A percentile compares a stretch with the other conserved stretches of the same genome.
Conservation (phyloP, 2,113 vertebrate species). For the Rhea pennata region DNA sequence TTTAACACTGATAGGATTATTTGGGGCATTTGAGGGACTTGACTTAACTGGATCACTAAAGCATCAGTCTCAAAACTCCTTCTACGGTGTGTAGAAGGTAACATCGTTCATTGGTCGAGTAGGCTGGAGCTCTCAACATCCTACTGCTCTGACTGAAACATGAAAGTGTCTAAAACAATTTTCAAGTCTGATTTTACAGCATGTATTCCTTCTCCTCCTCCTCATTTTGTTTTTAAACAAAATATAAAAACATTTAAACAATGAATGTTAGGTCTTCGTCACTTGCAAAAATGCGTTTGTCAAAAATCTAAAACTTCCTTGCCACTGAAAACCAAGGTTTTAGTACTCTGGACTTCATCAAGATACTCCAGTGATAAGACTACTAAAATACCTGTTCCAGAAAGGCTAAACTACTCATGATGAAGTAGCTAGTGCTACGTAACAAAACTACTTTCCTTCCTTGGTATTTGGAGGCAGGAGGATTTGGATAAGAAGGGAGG, state of each 20-base stretch:
- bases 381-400: not conserved
- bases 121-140: not conserved
- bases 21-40: not conserved
- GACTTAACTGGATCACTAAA: not conserved
- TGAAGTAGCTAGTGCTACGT: not conserved
- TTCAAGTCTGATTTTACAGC: not conserved
- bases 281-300: not conserved
- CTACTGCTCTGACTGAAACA: not conserved
- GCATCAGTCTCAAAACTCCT: not conserved
- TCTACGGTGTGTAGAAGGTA: rapidly evolving
- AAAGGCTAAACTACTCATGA: not conserved
- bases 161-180: not conserved
- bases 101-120: not conserved
- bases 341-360: not conserved
- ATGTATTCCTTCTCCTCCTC: not conserved
- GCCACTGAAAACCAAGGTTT: not conserved
- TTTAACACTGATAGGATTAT: not conserved
- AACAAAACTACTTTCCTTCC: not conserved
- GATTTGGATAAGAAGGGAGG: not conserved
- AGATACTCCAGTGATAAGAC: not conserved
- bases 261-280: not conserved
- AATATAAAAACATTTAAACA: not conserved
- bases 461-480: not conserved
- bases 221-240: not conserved
- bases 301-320: not conserved